Percentiles rank a stretch among this genome's conserved stretches.
phyloP scores from a whole-genome alignment of 2,113 vertebrate genomes.

The Catharus fuscescens region DNA sequence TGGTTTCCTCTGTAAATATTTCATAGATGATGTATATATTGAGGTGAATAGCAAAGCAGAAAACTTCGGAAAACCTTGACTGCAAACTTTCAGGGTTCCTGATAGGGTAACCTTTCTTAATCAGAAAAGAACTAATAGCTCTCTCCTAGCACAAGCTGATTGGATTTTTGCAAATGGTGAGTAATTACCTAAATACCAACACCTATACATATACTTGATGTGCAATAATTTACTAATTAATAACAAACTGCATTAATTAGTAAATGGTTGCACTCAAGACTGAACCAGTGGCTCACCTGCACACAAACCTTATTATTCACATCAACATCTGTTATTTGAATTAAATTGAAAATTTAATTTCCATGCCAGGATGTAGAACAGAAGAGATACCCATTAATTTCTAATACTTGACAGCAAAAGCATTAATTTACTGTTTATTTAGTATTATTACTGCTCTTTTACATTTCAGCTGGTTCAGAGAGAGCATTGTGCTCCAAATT shows the following conservation, averaged over 20 bases:
- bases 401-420: not conserved
- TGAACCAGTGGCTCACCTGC: not conserved
- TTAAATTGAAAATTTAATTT: not conserved
- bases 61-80: not conserved
- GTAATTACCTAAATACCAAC: not conserved
- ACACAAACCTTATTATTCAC: not conserved
- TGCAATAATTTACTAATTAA: too few relatives aligned
- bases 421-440: not conserved
- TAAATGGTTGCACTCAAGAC: not conserved
- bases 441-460: not conserved
- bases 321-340: not conserved
- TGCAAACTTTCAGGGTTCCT: not conserved
- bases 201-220: not conserved
- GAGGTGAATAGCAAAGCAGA: not conserved
- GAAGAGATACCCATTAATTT: not conserved
- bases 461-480: not conserved
- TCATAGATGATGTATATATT: not conserved
- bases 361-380: not conserved
- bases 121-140: not conserved
- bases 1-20: slow-evolving; percentile 38
- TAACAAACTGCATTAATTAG: not conserved
- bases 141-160: not conserved
- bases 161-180: not conserved
- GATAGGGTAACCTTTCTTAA: not conserved
- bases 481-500: not conserved